Percentiles rank a stretch among this genome's conserved stretches.
Conservation (phyloP, 1,140 invertebrate species). For the Drosophila sproati region DNA sequence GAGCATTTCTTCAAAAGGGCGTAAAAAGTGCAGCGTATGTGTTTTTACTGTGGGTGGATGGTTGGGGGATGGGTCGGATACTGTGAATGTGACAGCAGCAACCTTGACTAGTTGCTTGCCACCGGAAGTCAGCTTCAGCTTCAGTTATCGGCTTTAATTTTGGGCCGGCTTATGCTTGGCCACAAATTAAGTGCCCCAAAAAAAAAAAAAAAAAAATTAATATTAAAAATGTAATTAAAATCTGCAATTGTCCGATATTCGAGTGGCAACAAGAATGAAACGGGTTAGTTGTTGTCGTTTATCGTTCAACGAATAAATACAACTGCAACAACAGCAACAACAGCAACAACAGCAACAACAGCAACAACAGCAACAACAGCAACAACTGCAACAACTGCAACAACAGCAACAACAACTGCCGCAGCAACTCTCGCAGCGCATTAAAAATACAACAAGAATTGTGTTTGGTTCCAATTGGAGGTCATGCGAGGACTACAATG, state of each 20-base stretch:
- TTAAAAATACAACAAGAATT: constrained; percentile 74
- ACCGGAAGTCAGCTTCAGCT: not conserved
- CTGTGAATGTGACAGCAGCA: constrained; percentile 6
- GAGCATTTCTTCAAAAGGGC: constrained; percentile 21
- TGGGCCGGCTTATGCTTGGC: constrained; percentile 10
- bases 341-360: constrained; percentile 2
- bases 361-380: constrained; percentile 3
- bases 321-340: not conserved
- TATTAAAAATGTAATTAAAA: constrained; percentile 72
- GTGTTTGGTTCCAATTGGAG: constrained; percentile 68
- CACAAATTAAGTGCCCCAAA: constrained; percentile 22
- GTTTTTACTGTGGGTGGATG: constrained; percentile 3
- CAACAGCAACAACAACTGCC: constrained; percentile 20
- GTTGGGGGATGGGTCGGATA: not conserved
- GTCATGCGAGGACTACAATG: constrained; percentile 34
- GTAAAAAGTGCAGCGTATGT: constrained; percentile 57
- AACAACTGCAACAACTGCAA: constrained; percentile 16
- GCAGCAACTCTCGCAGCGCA: constrained; percentile 55
- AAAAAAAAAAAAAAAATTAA: constrained; percentile 39
- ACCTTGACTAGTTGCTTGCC: constrained; percentile 35
- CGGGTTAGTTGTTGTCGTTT: constrained; percentile 3
- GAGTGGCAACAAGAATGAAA: not conserved
- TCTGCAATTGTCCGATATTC: constrained; percentile 56
- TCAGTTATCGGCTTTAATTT: constrained; percentile 30
- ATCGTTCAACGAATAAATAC: no score